Conservation (phyloP, 37 sponge, comb jelly and placozoan genomes). For the Bolinopsis microptera region DNA sequence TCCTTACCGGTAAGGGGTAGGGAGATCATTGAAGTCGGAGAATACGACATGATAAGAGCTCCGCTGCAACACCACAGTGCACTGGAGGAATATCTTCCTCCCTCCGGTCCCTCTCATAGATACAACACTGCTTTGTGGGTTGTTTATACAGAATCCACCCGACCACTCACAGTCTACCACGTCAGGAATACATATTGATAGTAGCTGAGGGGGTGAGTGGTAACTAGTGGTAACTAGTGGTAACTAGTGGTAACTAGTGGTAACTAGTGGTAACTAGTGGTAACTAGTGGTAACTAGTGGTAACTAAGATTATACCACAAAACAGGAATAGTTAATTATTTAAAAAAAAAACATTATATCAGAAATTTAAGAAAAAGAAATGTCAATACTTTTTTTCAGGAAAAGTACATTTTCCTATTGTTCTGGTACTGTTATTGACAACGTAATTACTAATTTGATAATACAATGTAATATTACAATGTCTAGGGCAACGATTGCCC, state of each 20-base stretch:
- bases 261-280: too few relatives aligned
- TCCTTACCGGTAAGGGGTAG: neutral
- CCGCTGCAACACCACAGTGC: conserved; percentile 2
- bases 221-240: neutral
- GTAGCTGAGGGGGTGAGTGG: neutral
- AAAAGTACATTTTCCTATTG: too few relatives aligned
- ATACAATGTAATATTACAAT: too few relatives aligned
- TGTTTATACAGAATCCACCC: conserved; percentile 80
- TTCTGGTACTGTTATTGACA: too few relatives aligned
- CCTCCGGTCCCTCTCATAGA: conserved; percentile 12
- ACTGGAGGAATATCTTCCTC: conserved; percentile 52
- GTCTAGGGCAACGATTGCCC: too few relatives aligned
- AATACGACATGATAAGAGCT: conserved; percentile 20
- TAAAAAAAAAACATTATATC: neutral
- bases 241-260: neutral
- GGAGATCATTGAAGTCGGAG: conserved; percentile 17
- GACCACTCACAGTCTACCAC: conserved; percentile 86
- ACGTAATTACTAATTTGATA: too few relatives aligned
- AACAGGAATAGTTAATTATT: too few relatives aligned
- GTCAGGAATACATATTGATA: conserved; percentile 70
- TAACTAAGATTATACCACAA: too few relatives aligned
- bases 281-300: too few relatives aligned
- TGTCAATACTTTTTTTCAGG: too few relatives aligned
- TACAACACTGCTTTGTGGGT: conserved; percentile 13
- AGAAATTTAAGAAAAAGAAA: too few relatives aligned